Percentiles rank a stretch among this genome's conserved stretches.
These are phyloP conservation scores for Oligia fasciuncula DNA, from an alignment of 2,888 invertebrate species.

Conservation along the genomic window DNA sequence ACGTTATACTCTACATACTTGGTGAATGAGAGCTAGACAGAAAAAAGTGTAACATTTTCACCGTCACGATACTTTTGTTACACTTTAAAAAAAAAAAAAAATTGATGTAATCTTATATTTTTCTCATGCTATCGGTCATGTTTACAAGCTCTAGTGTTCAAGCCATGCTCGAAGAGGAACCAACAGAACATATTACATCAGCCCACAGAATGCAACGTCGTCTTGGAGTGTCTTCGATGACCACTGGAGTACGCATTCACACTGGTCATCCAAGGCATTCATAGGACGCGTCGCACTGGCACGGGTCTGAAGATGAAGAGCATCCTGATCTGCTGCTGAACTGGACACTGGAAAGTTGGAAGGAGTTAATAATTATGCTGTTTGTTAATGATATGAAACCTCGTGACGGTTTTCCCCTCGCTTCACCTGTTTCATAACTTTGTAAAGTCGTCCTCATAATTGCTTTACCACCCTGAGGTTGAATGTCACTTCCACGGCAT, in stretches of 20 bases:
- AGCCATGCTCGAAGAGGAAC: background rate
- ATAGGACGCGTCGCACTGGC: background rate
- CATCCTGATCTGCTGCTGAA: background rate
- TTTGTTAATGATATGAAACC: too few relatives aligned
- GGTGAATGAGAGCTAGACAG: background rate
- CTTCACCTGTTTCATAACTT: background rate
- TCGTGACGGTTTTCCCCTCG: too few relatives aligned
- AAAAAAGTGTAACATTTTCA: background rate
- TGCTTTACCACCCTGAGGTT: background rate
- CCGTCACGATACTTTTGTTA: too few relatives aligned
- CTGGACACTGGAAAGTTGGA: background rate
- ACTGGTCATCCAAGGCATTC: constrained; percentile 1
- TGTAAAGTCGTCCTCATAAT: background rate
- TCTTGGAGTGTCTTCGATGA: background rate
- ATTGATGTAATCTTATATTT: background rate
- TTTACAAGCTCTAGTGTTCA: background rate
- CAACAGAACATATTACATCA: background rate
- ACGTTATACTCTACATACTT: background rate
- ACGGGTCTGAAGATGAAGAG: background rate
- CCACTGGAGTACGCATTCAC: constrained; percentile 4
- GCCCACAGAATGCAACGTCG: background rate
- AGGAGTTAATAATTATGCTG: background rate
- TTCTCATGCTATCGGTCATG: background rate
- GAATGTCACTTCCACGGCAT: background rate
- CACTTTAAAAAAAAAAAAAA: background rate